phyloP scores from a whole-genome alignment of 2,113 vertebrate species.

The Semicossyphus pulcher region DNA sequence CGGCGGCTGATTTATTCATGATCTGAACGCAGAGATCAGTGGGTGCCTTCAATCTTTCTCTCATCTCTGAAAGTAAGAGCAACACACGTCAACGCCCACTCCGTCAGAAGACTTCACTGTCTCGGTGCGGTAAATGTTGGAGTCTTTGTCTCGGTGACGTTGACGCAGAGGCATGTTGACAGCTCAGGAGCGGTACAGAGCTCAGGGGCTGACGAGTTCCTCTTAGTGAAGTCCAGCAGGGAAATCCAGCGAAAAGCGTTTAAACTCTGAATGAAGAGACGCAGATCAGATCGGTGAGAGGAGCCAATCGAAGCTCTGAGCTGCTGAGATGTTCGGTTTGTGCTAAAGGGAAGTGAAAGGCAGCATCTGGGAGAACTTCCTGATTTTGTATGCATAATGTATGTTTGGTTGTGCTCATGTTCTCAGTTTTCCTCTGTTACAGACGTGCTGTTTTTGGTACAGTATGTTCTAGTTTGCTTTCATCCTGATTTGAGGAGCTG shows the following conservation, averaged over 20 bases:
- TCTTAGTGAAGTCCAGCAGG: background rate
- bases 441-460: background rate
- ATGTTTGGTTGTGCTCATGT: background rate
- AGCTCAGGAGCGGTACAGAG: constrained; percentile 1
- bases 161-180: constrained; percentile 34
- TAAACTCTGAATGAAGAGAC: background rate
- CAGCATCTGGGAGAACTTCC: background rate
- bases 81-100: constrained; percentile 33
- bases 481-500: background rate
- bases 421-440: background rate
- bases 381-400: background rate
- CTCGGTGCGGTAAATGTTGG: background rate
- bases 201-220: background rate
- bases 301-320: background rate
- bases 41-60: background rate
- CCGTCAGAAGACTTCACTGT: background rate
- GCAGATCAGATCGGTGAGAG: constrained; percentile 23
- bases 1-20: constrained; percentile 36
- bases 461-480: background rate
- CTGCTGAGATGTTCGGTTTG: background rate
- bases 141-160: constrained; percentile 8
- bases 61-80: constrained; percentile 25
- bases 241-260: constrained; percentile 17
- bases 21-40: constrained; percentile 22
- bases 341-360: constrained; percentile 25